Percentiles rank a stretch among this genome's conserved stretches.
phyloP scores from a whole-genome alignment of 2,113 vertebrate species.

The Chlorocebus sabaeus region DNA sequence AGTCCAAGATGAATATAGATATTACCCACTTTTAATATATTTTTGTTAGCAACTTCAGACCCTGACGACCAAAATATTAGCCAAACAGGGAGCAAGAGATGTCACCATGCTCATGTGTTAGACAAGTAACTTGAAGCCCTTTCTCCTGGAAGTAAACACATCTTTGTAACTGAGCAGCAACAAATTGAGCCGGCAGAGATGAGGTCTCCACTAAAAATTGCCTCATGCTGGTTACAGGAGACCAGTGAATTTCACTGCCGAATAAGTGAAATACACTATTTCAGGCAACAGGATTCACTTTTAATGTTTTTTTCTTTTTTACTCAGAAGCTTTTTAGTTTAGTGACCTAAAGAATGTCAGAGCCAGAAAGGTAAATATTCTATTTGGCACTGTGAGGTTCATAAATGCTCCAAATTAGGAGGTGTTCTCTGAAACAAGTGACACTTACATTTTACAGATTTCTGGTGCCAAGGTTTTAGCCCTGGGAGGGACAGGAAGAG shows the following conservation, averaged over 20 bases:
- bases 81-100: not conserved
- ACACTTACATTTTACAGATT: conserved; percentile 14
- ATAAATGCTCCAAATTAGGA: not conserved
- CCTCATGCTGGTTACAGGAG: not conserved
- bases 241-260: not conserved
- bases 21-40: not conserved
- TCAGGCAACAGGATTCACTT: not conserved
- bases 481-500: not conserved
- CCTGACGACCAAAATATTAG: not conserved
- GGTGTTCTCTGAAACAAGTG: not conserved
- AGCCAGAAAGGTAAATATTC: not conserved
- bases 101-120: not conserved
- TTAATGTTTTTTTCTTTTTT: not conserved
- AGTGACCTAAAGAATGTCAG: not conserved
- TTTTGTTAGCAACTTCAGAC: not conserved
- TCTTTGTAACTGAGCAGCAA: not conserved
- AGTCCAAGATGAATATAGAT: not conserved
- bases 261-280: not conserved
- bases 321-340: not conserved
- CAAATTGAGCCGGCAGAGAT: not conserved
- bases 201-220: not conserved
- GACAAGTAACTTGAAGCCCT: not conserved
- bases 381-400: not conserved
- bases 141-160: not conserved
- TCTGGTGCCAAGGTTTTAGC: not conserved